These are phyloP conservation scores for Cetoscarus ocellatus DNA, from an alignment of 2,797 vertebrate species.

Conservation along the genomic window DNA sequence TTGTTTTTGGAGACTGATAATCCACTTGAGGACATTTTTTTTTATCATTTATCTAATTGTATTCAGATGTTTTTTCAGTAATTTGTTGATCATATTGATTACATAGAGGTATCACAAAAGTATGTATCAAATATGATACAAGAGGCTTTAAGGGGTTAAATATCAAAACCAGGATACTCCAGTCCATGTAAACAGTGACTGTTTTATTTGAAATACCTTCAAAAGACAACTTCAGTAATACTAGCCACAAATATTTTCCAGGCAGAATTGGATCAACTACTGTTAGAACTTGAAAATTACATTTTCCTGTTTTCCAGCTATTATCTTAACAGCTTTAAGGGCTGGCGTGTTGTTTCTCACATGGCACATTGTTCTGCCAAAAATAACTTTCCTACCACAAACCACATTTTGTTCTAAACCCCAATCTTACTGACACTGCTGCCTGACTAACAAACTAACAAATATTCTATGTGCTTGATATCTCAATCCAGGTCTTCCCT, in stretches of 20 bases:
- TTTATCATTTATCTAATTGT: no score
- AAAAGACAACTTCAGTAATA: slow-evolving; percentile 18
- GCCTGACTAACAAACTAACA: slow-evolving; percentile 32
- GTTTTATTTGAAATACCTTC: slow-evolving; percentile 3
- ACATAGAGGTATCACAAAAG: no score
- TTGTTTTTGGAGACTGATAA: no score
- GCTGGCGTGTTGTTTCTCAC: slow-evolving; percentile 17
- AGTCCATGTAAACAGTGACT: not conserved
- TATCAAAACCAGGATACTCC: not conserved
- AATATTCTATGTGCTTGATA: slow-evolving; percentile 28
- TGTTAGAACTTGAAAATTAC: slow-evolving; percentile 6
- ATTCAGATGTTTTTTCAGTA: no score
- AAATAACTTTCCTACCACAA: slow-evolving; percentile 31
- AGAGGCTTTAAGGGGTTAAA: no score
- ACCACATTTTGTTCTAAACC: slow-evolving; percentile 14
- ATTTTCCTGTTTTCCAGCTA: slow-evolving; percentile 39
- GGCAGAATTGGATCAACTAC: slow-evolving; percentile 31
- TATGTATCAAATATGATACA: no score
- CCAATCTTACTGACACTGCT: slow-evolving; percentile 16
- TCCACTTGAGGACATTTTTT: no score
- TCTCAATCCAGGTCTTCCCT: slow-evolving; percentile 22
- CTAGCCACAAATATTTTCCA: slow-evolving; percentile 24
- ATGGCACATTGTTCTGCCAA: slow-evolving; percentile 29
- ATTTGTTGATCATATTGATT: no score
- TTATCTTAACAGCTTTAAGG: slow-evolving; percentile 37